Percentiles rank a stretch among this genome's conserved stretches.
These are phyloP conservation scores for Erethizon dorsatum DNA, from an alignment of 2,797 vertebrate genomes.

Conservation along the genomic window DNA sequence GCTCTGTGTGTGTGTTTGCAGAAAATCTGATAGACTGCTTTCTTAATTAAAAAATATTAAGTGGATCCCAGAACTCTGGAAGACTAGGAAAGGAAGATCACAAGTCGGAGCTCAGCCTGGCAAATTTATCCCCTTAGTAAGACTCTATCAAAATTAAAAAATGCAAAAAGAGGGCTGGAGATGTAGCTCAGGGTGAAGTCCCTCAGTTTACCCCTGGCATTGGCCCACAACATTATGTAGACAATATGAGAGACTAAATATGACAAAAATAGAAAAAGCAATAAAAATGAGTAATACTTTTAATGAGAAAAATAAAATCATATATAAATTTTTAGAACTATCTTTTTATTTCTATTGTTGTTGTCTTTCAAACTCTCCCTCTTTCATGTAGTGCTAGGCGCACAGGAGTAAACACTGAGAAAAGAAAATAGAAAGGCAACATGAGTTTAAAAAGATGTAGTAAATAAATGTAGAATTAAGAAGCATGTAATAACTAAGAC, in stretches of 20 bases:
- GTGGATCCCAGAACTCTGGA: not conserved
- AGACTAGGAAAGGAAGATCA: not conserved
- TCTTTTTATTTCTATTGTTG: conserved; percentile 4
- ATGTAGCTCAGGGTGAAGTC: not conserved
- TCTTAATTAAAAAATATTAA: conserved; percentile 51
- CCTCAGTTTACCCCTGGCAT: not conserved
- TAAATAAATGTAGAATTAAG: conserved; percentile 42
- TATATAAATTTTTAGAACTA: conserved; percentile 16
- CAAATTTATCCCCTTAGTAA: not conserved
- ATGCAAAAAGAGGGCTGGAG: not conserved
- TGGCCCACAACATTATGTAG: not conserved
- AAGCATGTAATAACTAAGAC: not conserved
- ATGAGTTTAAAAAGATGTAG: conserved; percentile 14
- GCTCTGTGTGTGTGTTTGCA: not conserved
- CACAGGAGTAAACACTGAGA: not conserved
- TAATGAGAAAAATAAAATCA: conserved; percentile 22
- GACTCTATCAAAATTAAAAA: not conserved
- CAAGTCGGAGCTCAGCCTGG: not conserved
- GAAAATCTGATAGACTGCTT: conserved; percentile 4
- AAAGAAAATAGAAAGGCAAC: conserved; percentile 16
- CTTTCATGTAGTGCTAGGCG: not conserved
- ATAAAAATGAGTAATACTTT: not conserved
- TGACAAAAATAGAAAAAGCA: conserved; percentile 39
- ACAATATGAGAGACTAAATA: conserved; percentile 1
- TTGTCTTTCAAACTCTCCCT: not conserved